phyloP scores from a whole-genome alignment of 1,140 invertebrate species.

The Drosophila sucinea region DNA sequence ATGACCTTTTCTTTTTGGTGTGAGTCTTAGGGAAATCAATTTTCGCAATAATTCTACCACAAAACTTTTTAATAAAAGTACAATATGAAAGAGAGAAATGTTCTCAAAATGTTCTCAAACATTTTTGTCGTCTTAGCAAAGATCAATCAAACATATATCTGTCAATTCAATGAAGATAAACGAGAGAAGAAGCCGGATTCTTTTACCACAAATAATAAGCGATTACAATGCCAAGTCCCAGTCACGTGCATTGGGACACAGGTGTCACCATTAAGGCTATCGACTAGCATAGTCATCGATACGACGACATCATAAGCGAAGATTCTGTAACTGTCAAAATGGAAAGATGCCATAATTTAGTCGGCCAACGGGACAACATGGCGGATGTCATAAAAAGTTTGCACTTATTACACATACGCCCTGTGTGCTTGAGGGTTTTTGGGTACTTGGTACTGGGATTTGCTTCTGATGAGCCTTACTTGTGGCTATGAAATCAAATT shows the following conservation, averaged over 20 bases:
- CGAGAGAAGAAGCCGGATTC: slow-evolving; percentile 23
- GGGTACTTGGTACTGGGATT: not conserved
- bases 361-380: slow-evolving; percentile 20
- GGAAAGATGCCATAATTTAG: slow-evolving; percentile 53
- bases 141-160: slow-evolving; percentile 54
- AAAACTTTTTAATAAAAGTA: slow-evolving; percentile 7
- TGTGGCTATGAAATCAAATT: slow-evolving; percentile 53
- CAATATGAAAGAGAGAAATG: not conserved
- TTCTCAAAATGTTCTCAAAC: not conserved
- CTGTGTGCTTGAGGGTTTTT: not conserved
- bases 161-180: slow-evolving; percentile 65
- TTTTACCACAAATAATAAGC: slow-evolving; percentile 43
- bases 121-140: not conserved
- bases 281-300: slow-evolving; percentile 7
- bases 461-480: not conserved
- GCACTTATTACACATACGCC: slow-evolving; percentile 60
- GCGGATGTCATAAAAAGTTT: slow-evolving; percentile 65
- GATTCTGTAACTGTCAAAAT: slow-evolving; percentile 16
- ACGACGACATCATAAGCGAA: not conserved
- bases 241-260: slow-evolving; percentile 55
- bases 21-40: not conserved
- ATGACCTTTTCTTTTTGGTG: slow-evolving; percentile 18
- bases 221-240: slow-evolving; percentile 44
- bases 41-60: not conserved
- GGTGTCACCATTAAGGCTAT: slow-evolving; percentile 42